These are phyloP conservation scores for Aurelia sp. DNA, from an alignment of 30 jellyfish, hydroid and myxozoan species.

Conservation along the genomic window DNA sequence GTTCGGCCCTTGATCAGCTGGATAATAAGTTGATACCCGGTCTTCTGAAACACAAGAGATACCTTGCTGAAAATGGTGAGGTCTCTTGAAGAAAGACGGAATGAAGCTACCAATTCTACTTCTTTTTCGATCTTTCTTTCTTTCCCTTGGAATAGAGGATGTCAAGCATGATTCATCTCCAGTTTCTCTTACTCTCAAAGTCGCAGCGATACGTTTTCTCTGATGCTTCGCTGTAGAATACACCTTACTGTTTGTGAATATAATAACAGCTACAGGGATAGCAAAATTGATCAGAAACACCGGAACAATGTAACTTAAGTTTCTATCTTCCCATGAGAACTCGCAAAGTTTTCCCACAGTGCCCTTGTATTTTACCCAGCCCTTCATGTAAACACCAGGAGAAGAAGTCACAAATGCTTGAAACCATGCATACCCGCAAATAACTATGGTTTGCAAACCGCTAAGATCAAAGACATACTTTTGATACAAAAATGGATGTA, in stretches of 20 bases:
- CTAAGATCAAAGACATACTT: neutral
- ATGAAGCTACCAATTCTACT: too few relatives aligned
- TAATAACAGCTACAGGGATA: conserved; percentile 20
- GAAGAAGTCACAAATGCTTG: conserved; percentile 35
- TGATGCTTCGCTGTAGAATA: conserved; percentile 31
- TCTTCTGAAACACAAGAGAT: too few relatives aligned
- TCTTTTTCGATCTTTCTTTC: too few relatives aligned
- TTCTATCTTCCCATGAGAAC: conserved; percentile 39
- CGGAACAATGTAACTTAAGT: conserved; percentile 34
- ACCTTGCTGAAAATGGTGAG: too few relatives aligned
- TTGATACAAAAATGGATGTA: conserved; percentile 43
- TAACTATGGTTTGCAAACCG: neutral
- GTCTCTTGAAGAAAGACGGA: too few relatives aligned
- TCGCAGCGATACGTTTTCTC: conserved; percentile 31
- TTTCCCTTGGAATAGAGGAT: too few relatives aligned
- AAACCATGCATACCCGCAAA: conserved; percentile 42
- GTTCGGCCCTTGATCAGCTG: too few relatives aligned
- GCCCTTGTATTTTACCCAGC: conserved; percentile 43
- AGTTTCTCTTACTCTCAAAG: neutral
- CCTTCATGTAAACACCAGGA: conserved; percentile 37
- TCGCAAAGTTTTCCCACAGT: conserved; percentile 31
- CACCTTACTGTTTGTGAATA: conserved; percentile 45
- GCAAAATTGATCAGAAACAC: conserved; percentile 18
- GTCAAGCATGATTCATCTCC: too few relatives aligned
- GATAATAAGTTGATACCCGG: too few relatives aligned